Evolutionary conservation across 2,797 vertebrate species (phyloP).

Genomic region (Pitangus sulphuratus): DNA sequence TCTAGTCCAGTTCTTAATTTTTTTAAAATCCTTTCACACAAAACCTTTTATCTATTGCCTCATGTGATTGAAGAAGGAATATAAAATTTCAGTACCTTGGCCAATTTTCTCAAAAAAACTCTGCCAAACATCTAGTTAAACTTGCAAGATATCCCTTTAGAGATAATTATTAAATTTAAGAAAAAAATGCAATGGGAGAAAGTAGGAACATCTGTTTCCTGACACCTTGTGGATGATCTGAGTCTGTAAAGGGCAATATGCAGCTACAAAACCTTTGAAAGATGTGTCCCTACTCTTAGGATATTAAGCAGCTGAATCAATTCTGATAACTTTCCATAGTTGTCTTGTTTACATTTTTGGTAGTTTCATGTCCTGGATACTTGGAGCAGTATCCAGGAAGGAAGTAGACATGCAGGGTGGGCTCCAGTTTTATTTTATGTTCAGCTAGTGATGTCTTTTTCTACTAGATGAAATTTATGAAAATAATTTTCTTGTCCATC

Average conservation of each 20-base stretch:
- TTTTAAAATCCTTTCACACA: neutral
- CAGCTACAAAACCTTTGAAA: neutral
- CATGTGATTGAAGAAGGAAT: neutral
- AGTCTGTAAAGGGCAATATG: neutral
- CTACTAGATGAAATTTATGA: neutral
- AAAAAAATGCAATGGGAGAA: neutral
- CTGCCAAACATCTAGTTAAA: fast-evolving
- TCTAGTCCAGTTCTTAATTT: neutral
- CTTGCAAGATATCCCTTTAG: neutral
- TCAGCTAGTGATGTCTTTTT: neutral
- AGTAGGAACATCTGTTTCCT: neutral
- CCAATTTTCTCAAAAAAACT: neutral
- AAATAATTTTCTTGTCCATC: neutral
- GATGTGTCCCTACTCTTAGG: neutral
- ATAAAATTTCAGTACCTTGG: neutral
- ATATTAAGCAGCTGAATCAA: neutral
- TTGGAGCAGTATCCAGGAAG: neutral
- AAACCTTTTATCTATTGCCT: neutral
- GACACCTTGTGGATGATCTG: neutral
- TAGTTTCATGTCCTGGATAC: neutral
- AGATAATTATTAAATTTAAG: neutral
- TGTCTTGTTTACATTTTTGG: neutral
- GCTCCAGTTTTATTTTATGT: neutral
- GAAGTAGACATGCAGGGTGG: fast-evolving
- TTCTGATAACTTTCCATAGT: neutral